Evolutionary conservation across 1,140 invertebrate species (phyloP).

Genomic region (Lepidurus apus): DNA sequence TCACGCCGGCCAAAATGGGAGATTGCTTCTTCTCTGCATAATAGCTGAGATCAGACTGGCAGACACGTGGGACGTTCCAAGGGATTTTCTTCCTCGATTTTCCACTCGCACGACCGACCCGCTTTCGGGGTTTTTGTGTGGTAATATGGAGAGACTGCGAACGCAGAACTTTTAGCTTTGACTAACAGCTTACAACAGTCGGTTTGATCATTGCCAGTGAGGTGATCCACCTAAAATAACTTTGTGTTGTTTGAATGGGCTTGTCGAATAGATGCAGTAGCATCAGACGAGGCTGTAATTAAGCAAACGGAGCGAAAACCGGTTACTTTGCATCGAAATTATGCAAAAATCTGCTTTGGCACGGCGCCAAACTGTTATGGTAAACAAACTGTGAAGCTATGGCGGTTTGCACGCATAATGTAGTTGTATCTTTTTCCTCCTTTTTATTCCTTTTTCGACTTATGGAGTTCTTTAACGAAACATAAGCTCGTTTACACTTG

Average conservation of each 20-base stretch:
- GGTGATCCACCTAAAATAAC: neutral
- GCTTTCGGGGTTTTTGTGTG: neutral
- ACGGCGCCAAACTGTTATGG: neutral
- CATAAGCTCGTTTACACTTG: slow-evolving; percentile 2
- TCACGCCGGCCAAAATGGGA: neutral
- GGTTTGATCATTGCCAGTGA: neutral
- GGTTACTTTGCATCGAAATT: neutral
- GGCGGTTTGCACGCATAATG: slow-evolving; percentile 4
- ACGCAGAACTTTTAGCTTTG: neutral
- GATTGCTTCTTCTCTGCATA: neutral
- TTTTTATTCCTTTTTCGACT: neutral
- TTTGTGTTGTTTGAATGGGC: neutral
- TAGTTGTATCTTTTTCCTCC: neutral
- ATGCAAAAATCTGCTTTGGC: neutral
- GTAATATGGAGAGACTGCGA: neutral
- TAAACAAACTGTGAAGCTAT: slow-evolving; percentile 9
- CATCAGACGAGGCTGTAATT: slow-evolving; percentile 2
- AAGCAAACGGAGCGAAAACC: slow-evolving; percentile 1
- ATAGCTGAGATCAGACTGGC: slow-evolving; percentile 18
- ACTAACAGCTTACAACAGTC: neutral
- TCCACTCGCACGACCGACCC: neutral
- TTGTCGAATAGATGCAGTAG: neutral
- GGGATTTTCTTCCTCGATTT: slow-evolving; percentile 12
- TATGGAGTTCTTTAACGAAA: neutral
- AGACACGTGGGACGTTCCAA: slow-evolving; percentile 17